Base-by-base conservation (phyloP, 1,140 invertebrate species). In the Musca domestica region DNA sequence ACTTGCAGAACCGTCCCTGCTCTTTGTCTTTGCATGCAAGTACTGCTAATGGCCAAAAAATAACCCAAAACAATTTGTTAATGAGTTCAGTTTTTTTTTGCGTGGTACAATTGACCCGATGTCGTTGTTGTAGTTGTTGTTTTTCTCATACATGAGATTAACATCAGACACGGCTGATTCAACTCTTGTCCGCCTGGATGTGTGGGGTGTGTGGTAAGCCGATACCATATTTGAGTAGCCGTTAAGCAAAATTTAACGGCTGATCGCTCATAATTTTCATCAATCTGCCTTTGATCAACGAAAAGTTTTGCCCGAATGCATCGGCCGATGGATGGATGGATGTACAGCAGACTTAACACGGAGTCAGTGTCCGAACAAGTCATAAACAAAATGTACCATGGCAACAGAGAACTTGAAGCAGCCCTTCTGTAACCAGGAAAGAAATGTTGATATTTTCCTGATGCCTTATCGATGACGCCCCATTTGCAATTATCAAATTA, bases 261-360 rank as follows among this genome's bases (percentile, higher is more conserved):
- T 80, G 77, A 80, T 80, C 77, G 77, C 77, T 79, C 77, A 77
- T 77, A 77, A 77, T 78, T 78, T 80, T 80, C 80, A 80, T 80
- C 77, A 80, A 80, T 74, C 77, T 80, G 77, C 77, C 77, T 77
- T 61, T 12, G 34, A 41, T 41, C 34, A 41, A 41, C 9, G 27
- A 30, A 30, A 30, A 30, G 9, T 30, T 30, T 74, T 73, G 74
- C 74, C 73, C 75, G 66, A 49, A 49, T 41, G 15, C 27, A 3
- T 4, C 27, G 3, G 27, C 9, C 27, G 3, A 30, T 30, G 3
- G 27, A 30, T 9, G n/a, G n/a, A 30, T 30, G 27, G 3, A 30
- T 30, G n/a, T n/a, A n/a, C n/a, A 30, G 5, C 34, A 41, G 34
- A 10, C 34, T 41, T 41, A 41, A 41, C 34, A 10, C 6, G 6